Evolutionary conservation across 2,113 vertebrate species (phyloP).

Genomic region (Phalacrocorax carbo): DNA sequence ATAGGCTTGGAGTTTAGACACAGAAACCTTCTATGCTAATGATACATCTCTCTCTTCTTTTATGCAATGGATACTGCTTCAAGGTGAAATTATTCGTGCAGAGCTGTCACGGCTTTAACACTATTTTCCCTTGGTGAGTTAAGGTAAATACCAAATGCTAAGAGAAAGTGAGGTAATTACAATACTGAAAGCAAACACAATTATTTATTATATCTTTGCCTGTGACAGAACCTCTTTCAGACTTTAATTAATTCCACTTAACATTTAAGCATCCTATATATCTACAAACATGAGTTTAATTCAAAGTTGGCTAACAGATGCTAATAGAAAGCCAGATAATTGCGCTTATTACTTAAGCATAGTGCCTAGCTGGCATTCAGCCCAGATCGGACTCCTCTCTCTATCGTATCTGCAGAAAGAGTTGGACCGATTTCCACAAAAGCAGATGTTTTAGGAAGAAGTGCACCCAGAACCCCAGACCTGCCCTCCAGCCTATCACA

Average conservation of each 20-base stretch:
- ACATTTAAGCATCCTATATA: conserved; percentile 63
- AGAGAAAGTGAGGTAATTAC: conserved; percentile 7
- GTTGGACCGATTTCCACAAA: conserved; percentile 47
- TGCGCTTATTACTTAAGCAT: conserved; percentile 50
- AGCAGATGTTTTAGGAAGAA: conserved; percentile 51
- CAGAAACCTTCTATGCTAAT: neutral
- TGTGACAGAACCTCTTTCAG: conserved; percentile 41
- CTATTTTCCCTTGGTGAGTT: neutral
- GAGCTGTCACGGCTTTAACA: neutral
- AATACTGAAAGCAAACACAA: neutral
- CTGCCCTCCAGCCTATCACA: neutral
- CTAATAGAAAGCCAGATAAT: conserved; percentile 43
- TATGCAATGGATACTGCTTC: neutral
- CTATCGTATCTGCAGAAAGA: conserved; percentile 36
- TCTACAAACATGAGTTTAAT: conserved; percentile 63
- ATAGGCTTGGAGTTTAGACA: fast-evolving
- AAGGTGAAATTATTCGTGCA: neutral
- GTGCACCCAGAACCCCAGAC: neutral
- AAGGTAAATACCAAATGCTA: neutral
- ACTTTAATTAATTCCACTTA: conserved; percentile 74
- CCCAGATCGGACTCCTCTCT: conserved; percentile 54
- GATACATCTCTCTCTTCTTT: neutral
- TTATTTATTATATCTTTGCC: conserved; percentile 48
- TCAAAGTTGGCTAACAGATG: conserved; percentile 18
- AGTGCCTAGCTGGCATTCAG: conserved; percentile 47